Conservation (phyloP, 1,140 invertebrate genomes). For the Habropoda laboriosa region DNA sequence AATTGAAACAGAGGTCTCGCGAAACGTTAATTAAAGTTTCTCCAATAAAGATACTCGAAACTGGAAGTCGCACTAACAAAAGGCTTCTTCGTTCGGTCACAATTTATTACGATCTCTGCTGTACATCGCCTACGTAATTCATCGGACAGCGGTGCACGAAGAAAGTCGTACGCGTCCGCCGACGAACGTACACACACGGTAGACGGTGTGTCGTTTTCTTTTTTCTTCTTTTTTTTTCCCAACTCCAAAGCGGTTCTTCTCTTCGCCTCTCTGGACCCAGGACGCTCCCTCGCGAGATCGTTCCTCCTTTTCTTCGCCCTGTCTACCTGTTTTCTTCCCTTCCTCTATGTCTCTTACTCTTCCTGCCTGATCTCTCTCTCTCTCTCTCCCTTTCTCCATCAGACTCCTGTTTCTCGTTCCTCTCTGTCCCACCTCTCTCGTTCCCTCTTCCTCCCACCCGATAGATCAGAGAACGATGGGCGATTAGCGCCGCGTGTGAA, state of each 20-base stretch:
- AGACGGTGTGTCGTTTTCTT: too few relatives aligned
- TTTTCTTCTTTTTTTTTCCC: too few relatives aligned
- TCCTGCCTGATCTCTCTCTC: too few relatives aligned
- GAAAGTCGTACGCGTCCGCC: constrained; percentile 34
- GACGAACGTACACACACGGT: neutral
- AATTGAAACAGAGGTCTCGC: neutral
- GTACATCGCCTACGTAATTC: constrained; percentile 32
- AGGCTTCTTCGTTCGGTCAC: neutral
- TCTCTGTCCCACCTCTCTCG: constrained; percentile 26
- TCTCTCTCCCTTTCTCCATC: constrained; percentile 47
- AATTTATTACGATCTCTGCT: constrained; percentile 46
- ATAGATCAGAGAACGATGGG: constrained; percentile 79
- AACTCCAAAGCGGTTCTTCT: neutral
- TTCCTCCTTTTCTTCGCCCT: constrained; percentile 47
- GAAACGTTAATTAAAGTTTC: neutral
- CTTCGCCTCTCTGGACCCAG: constrained; percentile 18
- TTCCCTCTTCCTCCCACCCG: constrained; percentile 51
- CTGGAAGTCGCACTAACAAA: too few relatives aligned
- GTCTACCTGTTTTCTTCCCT: constrained; percentile 51
- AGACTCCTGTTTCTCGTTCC: constrained; percentile 39
- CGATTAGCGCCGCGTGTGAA: constrained; percentile 80
- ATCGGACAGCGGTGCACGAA: neutral
- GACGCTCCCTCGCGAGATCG: constrained; percentile 18
- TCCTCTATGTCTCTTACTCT: constrained; percentile 51
- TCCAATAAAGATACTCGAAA: neutral